These are phyloP conservation scores for Mus spicilegus DNA, from an alignment of 2,113 vertebrate genomes.

Conservation along the genomic window DNA sequence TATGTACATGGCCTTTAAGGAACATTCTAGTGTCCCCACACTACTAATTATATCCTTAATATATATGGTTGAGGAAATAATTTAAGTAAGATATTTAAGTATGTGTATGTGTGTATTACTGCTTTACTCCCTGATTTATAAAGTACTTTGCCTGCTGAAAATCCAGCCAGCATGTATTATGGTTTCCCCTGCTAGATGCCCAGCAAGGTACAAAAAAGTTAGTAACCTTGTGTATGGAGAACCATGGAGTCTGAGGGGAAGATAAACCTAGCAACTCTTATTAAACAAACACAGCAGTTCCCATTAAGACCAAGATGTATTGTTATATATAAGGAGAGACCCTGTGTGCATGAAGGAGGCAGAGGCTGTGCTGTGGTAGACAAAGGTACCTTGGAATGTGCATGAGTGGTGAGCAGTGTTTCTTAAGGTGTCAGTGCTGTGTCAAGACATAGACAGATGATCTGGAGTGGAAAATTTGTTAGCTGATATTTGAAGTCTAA, in stretches of 20 bases:
- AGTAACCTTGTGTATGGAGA: background rate
- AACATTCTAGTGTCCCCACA: background rate
- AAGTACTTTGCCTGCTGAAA: background rate
- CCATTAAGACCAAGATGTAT: background rate
- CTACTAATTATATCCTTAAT: background rate
- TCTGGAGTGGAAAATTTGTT: background rate
- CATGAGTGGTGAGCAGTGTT: background rate
- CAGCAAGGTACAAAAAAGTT: background rate
- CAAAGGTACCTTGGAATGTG: background rate
- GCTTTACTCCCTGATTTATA: background rate
- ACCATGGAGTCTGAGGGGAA: background rate
- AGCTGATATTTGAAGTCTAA: background rate
- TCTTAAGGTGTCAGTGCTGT: background rate
- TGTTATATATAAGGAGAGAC: background rate
- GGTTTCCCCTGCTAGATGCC: background rate
- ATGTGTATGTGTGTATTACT: background rate
- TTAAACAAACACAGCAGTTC: background rate
- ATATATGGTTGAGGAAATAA: background rate
- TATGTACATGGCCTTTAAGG: background rate
- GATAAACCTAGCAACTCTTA: background rate
- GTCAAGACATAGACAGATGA: background rate
- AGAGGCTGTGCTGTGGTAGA: background rate
- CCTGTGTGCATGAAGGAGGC: background rate
- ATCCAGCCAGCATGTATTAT: background rate
- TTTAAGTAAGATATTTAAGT: background rate